Conservation (phyloP, 2,113 vertebrate species). For the Coptodon bakossiorum region DNA sequence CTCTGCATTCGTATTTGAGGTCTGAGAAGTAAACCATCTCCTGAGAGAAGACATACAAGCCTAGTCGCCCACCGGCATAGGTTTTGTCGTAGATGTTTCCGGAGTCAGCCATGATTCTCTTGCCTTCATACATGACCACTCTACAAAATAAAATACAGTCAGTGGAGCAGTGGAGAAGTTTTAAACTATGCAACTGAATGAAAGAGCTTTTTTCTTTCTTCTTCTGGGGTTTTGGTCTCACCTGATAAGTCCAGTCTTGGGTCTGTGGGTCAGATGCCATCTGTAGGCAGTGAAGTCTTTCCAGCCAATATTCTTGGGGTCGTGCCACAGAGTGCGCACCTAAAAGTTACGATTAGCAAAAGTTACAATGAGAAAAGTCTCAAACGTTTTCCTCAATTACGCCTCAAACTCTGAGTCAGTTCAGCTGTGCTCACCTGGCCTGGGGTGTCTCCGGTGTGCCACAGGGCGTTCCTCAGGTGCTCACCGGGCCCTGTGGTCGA, state of each 20-base stretch:
- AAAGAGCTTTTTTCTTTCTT: neutral
- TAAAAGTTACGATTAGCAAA: slow-evolving; percentile 37
- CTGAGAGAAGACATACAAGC: slow-evolving; percentile 97
- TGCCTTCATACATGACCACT: slow-evolving; percentile 97
- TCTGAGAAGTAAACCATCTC: slow-evolving; percentile 99
- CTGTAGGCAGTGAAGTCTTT: slow-evolving; percentile 99
- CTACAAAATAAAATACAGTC: slow-evolving; percentile 55
- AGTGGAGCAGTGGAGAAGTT: neutral
- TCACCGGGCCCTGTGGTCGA: slow-evolving; percentile 97
- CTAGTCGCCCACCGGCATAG: slow-evolving; percentile 91
- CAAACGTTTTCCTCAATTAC: neutral
- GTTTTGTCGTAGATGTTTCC: slow-evolving; percentile 95
- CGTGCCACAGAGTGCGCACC: slow-evolving; percentile 98
- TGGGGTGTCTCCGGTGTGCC: slow-evolving; percentile 95
- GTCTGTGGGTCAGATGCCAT: slow-evolving; percentile 94
- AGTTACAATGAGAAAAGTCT: neutral
- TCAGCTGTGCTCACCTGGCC: slow-evolving; percentile 79
- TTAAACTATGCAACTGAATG: neutral
- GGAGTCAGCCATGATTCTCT: slow-evolving; percentile 98
- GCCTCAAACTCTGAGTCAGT: neutral
- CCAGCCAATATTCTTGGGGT: slow-evolving; percentile 96
- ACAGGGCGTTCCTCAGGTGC: slow-evolving; percentile 94
- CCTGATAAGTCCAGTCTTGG: slow-evolving; percentile 96
- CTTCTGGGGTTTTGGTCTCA: slow-evolving; percentile 42
- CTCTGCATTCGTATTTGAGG: slow-evolving; percentile 98